Conservation (phyloP, 2,113 vertebrate species). For the Sorex araneus region DNA sequence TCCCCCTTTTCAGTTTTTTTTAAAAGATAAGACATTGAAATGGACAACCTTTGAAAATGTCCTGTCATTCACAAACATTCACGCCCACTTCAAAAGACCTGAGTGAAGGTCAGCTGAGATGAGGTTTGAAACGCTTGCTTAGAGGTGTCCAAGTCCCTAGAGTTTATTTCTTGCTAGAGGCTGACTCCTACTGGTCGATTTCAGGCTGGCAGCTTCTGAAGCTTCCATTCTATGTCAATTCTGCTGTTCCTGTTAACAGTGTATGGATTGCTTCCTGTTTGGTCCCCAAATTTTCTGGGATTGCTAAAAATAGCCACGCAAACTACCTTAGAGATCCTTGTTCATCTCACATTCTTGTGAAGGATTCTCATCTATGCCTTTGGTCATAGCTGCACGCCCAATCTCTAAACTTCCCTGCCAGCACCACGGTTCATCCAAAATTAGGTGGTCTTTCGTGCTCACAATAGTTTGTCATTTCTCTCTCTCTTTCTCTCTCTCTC, state of each 20-base stretch:
- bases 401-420: not conserved
- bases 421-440: not conserved
- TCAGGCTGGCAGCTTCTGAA: not conserved
- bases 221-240: accelerated
- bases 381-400: not conserved
- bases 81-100: too few species aligned
- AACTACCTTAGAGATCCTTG: accelerated
- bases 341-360: not conserved
- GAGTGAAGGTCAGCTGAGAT: not conserved
- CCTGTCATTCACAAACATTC: too few species aligned
- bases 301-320: not conserved
- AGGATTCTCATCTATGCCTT: not conserved
- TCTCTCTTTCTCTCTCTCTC: not conserved
- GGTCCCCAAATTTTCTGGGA: not conserved
- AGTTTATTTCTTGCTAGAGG: conserved; percentile 39
- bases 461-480: accelerated
- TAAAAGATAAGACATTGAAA: too few species aligned
- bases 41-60: too few species aligned
- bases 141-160: not conserved
- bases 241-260: not conserved
- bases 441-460: accelerated
- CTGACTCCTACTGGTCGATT: conserved; percentile 47
- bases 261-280: accelerated
- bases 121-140: not conserved
- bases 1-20: too few species aligned